Evolutionary conservation across 2,888 invertebrate species (phyloP), one percentile per base, ranked within the genome.

Genomic region (Nymphalis urticae): DNA sequence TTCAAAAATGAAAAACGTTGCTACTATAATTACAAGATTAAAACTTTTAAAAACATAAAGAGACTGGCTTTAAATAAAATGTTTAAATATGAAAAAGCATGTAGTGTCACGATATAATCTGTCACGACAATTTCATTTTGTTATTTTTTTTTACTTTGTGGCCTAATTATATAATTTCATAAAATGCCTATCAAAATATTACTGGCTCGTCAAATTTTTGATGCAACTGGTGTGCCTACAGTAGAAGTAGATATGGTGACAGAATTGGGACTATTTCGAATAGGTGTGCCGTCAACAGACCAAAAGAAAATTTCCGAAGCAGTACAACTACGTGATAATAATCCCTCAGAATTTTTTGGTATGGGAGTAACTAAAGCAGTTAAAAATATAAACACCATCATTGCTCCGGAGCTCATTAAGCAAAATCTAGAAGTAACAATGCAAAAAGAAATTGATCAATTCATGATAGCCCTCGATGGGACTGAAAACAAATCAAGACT

Each of bases 281-380:
- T 98, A 69, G 99, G 98, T 56, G 99, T 99, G 6, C 99, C 99
- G 32, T 98, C 98, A 53, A 99, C 98, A 62, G 99, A 99, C 68
- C 95, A 95, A 17, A 98, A 98, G 78, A 99, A 98, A 79, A 94
- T 97, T 66, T 96, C 98, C 81, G 99, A 99, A 92, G 97, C 99
- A 64, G 88, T 98, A 66, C 99, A 99, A 88, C 93, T 99, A 74
- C 95, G 99, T 71, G 99, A 99, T 87, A 95, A 96, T 73, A 97
- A 96, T 80, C 96, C 97, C 79, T 90, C 93, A 32, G 95, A 96
- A 73, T 98, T 98, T 86, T 96, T 96, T 83, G 99, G 99, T 77
- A 98, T 99, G 93, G 97, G 98, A 69, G 99, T 99, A 1, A 87
- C 92, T 75, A 96, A 95, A 84, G 99, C 99, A 66, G 96, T 99